Evolutionary conservation across 1,140 invertebrate species (phyloP), one percentile per base, ranked within the genome.

Genomic region (Philotrypesis tridentata): DNA sequence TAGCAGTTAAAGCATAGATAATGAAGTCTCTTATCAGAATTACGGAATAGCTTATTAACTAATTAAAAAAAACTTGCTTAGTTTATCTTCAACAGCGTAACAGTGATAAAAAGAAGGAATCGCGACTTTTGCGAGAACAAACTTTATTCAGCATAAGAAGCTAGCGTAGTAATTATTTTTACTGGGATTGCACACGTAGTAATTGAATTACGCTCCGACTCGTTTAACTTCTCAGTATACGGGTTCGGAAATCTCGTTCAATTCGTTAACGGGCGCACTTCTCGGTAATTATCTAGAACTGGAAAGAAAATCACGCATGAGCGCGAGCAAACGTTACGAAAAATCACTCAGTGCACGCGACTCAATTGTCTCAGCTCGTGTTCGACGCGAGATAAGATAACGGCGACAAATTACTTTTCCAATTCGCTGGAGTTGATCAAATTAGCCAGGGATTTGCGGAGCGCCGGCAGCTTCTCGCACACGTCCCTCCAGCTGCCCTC

Each of bases 401-500:
- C 14, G 11, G 9, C n/a, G 25, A 77, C 40, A 14, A 68, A 87
- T 88, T 75, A 92, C 91, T 85, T 88, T 5, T 90, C 84, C 5
- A 84, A 79, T 12, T 84, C 83, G 2, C 82, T 33, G 65, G 74
- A 9, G 83, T 86, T 71, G 89, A 70, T 6, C 1, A 90, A 63
- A 12, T 90, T 79, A 5, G 87, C 88, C 23, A 92, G 77, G 2
- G 82, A 80, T n/a, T 85, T 75, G 12, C 68, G 87, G 2, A 92
- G 43, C 14, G 81, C 55, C 1, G 82, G 61, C 14, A 90, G 81
- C 23, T 87, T 85, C 14, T 78, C 71, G 33, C 90, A 92, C 14
- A 92, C 85, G 1, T 90, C 88, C 2, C 74, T 31, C 80, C 84
- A 79, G 70, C 70, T 87, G 4, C 88, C 88, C 3, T 91, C 87